phyloP scores from a whole-genome alignment of 1,140 invertebrate species.

The Saccostrea glomerata region DNA sequence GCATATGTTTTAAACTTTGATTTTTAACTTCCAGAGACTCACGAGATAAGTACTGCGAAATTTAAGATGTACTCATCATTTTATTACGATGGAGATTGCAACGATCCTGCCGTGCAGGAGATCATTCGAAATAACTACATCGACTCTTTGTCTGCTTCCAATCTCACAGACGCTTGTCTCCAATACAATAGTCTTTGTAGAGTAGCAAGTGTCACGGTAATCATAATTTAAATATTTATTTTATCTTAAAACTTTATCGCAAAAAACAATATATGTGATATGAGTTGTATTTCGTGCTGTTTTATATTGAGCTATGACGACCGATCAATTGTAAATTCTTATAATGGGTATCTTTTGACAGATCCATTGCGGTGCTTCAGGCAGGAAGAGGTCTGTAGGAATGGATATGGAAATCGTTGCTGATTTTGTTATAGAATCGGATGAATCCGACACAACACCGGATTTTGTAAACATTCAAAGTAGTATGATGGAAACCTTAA shows the following conservation, averaged over 20 bases:
- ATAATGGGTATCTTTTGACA: background rate
- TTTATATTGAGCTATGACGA: too few relatives aligned
- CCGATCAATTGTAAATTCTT: too few relatives aligned
- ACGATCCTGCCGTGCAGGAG: constrained; percentile 11
- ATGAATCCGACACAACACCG: background rate
- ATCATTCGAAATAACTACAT: constrained; percentile 44
- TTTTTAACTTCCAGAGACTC: too few relatives aligned
- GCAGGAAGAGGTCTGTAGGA: constrained; percentile 26
- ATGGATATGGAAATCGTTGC: background rate
- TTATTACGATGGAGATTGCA: constrained; percentile 48
- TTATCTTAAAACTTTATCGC: too few relatives aligned
- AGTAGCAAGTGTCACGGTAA: constrained; percentile 40
- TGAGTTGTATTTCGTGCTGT: too few relatives aligned
- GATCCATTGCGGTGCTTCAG: background rate
- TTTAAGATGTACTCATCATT: constrained; percentile 32
- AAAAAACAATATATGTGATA: too few relatives aligned
- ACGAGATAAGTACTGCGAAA: background rate
- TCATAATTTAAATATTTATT: background rate
- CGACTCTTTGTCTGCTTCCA: background rate
- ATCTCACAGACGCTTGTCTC: constrained; percentile 1
- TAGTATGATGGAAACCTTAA: background rate
- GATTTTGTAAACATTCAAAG: background rate
- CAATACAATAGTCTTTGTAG: constrained; percentile 14
- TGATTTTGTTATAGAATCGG: background rate
- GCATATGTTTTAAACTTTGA: too few relatives aligned